These are phyloP conservation scores for Bambusicola thoracicus DNA, from an alignment of 2,113 vertebrate species.

Conservation along the genomic window DNA sequence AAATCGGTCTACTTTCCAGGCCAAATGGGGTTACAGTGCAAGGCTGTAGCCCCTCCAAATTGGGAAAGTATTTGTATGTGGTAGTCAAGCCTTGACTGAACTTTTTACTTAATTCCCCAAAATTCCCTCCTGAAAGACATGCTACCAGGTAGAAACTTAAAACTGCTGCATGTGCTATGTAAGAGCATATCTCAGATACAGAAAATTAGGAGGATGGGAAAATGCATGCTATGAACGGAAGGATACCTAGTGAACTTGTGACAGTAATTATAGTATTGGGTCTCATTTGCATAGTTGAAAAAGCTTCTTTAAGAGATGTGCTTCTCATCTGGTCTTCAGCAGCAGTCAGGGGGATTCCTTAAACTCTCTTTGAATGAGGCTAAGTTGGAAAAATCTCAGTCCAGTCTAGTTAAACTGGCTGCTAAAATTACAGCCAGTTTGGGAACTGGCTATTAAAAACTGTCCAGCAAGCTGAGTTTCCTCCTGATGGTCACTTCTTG, in stretches of 20 bases:
- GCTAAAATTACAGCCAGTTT: conserved; percentile 51
- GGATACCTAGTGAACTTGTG: background rate
- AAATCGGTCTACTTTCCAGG: background rate
- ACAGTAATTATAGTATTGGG: background rate
- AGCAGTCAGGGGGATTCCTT: background rate
- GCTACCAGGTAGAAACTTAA: background rate
- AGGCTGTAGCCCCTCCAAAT: background rate
- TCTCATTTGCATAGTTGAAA: background rate
- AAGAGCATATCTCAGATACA: background rate
- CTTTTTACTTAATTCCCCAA: background rate
- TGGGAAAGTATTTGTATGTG: background rate
- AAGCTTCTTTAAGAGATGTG: background rate
- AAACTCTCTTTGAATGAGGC: background rate
- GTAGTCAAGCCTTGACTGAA: background rate
- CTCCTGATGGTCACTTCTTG: background rate
- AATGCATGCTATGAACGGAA: background rate
- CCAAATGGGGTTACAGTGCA: background rate
- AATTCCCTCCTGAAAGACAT: background rate
- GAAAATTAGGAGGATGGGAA: background rate
- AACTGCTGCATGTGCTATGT: background rate
- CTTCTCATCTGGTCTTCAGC: conserved; percentile 7
- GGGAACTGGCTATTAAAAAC: conserved; percentile 24
- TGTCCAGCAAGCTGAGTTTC: background rate
- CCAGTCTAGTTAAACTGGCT: conserved; percentile 30
- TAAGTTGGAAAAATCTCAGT: conserved; percentile 9